phyloP scores from a whole-genome alignment of 2,113 vertebrate genomes.

The Megatriorchis doriae region DNA sequence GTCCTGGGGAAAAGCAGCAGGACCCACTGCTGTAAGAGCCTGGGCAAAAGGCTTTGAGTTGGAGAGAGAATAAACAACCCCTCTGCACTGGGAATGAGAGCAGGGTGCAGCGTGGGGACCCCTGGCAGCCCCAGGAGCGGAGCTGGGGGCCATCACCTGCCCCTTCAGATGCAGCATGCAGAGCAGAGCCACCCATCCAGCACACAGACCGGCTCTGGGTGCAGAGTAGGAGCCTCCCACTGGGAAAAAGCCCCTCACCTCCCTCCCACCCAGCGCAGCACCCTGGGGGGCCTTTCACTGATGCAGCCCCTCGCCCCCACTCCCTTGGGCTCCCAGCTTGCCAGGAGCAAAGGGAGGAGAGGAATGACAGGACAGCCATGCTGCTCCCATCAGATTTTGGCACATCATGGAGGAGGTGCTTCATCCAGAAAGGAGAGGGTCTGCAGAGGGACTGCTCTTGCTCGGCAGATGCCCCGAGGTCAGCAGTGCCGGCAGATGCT shows the following conservation, averaged over 20 bases:
- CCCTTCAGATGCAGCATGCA: not conserved
- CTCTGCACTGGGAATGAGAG: not conserved
- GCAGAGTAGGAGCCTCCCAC: not conserved
- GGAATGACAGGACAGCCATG: not conserved
- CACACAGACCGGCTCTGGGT: not conserved
- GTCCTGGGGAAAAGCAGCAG: not conserved
- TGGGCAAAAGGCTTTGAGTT: not conserved
- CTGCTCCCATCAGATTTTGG: not conserved
- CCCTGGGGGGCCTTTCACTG: not conserved
- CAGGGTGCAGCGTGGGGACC: accelerated
- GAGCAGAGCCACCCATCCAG: not conserved
- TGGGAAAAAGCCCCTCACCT: not conserved
- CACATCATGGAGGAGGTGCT: no score
- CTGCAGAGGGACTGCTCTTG: not conserved
- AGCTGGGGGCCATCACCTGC: not conserved
- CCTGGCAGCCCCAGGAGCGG: not conserved
- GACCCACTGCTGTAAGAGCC: not conserved
- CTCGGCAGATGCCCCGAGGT: not conserved
- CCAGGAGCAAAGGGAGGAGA: not conserved
- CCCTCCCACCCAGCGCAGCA: not conserved
- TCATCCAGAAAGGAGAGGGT: no score
- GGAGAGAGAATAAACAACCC: not conserved
- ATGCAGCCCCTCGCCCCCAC: not conserved
- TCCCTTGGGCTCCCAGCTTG: not conserved
- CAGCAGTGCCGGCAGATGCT: accelerated